Percentiles rank a stretch among this genome's conserved stretches.
Conservation (phyloP, 2,888 invertebrate species). For the Xestia c-nigrum region DNA sequence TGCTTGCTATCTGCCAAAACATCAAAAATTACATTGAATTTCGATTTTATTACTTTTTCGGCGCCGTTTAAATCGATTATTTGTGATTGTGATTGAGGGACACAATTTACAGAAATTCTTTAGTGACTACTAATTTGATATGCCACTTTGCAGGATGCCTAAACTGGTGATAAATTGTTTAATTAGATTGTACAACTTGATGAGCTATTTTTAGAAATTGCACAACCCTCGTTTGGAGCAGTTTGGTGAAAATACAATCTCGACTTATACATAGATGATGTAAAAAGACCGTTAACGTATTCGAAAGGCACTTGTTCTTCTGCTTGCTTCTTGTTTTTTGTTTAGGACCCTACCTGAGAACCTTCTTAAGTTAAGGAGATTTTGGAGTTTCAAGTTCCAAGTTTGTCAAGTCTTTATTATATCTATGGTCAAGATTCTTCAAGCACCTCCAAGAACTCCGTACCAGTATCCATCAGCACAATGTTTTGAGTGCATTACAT, state of each 20-base stretch:
- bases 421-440: no score
- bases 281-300: no score
- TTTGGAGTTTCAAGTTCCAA: no score
- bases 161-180: neutral
- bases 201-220: neutral
- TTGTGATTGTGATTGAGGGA: neutral
- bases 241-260: neutral
- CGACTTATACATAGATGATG: no score
- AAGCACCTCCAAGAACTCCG: no score
- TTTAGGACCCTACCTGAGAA: no score
- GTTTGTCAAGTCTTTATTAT: no score
- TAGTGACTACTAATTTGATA: neutral
- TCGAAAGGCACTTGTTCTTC: no score
- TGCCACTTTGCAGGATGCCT: neutral
- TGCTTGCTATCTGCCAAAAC: constrained; percentile 2
- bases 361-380: no score
- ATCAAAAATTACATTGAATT: constrained; percentile 39
- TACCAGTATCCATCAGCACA: no score
- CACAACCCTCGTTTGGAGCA: neutral
- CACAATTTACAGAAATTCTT: constrained; percentile 31
- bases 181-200: neutral
- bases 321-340: no score
- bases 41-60: constrained; percentile 36
- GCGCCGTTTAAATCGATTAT: constrained; percentile 43
- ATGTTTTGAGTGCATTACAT: no score